Conservation (phyloP, 2,888 invertebrate genomes). For the Melanargia galathea region DNA sequence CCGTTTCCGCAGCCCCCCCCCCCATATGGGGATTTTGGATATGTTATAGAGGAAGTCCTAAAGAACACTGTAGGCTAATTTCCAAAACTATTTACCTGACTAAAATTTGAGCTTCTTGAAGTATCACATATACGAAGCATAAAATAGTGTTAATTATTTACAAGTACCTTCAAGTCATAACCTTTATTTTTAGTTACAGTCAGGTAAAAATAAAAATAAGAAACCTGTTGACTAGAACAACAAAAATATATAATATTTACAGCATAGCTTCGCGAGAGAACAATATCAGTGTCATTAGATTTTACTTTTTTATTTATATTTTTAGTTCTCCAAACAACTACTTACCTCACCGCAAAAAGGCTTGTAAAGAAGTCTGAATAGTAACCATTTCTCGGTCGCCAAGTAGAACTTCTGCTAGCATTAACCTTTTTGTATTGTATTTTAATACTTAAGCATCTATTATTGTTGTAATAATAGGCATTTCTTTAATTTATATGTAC, state of each 20-base stretch:
- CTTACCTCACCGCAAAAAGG: constrained; percentile 43
- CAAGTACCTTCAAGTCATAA: no score
- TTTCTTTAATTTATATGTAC: background rate
- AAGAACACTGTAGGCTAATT: no score
- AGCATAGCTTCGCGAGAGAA: background rate
- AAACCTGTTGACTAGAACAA: no score
- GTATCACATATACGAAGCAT: no score
- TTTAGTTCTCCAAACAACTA: constrained; percentile 36
- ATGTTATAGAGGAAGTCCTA: no score
- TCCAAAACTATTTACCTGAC: no score
- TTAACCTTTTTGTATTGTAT: constrained; percentile 39
- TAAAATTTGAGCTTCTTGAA: no score
- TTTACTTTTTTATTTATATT: constrained; percentile 1
- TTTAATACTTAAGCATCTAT: background rate
- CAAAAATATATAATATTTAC: background rate
- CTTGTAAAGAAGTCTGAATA: constrained; percentile 59
- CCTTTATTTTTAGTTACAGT: no score
- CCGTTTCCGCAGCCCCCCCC: no score
- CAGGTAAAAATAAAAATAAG: background rate
- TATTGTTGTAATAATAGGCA: background rate
- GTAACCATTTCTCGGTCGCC: constrained; percentile 55
- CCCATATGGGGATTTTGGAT: no score
- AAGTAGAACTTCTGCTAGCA: constrained; percentile 55
- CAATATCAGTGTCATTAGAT: background rate
- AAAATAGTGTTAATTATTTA: no score